Evolutionary conservation across 2,113 vertebrate genomes (phyloP), one percentile per base, ranked within the genome.

Genomic region (Lates calcarifer): DNA sequence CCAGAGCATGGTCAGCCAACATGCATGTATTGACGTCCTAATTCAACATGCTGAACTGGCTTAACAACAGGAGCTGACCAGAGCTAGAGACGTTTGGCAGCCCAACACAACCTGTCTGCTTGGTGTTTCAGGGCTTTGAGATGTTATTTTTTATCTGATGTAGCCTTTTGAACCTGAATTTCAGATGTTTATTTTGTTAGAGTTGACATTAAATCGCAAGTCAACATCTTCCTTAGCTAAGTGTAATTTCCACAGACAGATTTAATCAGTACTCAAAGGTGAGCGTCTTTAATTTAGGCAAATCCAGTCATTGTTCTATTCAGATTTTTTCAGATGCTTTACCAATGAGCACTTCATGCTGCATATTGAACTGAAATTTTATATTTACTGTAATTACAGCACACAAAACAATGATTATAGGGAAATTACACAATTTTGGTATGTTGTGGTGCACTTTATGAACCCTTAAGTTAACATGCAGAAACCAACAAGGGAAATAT

Each of bases 391-490:
- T 57, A 74, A 67, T 43, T 67, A 39, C 47, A 57, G 37, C n/a
- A 62, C 43, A 67, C 64, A 39, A 83, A 78, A 77, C 29, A 49
- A 13, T 17, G 63, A 90, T 78, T 65, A 68, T 14, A 31, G 33
- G 37, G 53, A 79, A 70, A 55, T 39, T 10, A 56, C 55, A 80
- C 56, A 70, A 47, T 22, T 39, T n/a, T 75, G 82, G 77, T 64
- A 80, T 80, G 45, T 57, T 60, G 71, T 20, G 56, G 71, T 61
- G 61, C 41, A 81, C 74, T 75, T 81, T 53, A 74, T 79, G 80
- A 89, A 89, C 78, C 74, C 51, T 51, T 72, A 57, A 71, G 79
- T 90, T 91, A 83, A 75, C 77, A 37, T 55, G 53, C 51, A 85
- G 62, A 81, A 85, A 64, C 75, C 63, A 51, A 81, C 77, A 75